Evolutionary conservation across 2,113 vertebrate genomes (phyloP), one percentile per base, ranked within the genome.

Genomic region (Oreocharis arfaki): DNA sequence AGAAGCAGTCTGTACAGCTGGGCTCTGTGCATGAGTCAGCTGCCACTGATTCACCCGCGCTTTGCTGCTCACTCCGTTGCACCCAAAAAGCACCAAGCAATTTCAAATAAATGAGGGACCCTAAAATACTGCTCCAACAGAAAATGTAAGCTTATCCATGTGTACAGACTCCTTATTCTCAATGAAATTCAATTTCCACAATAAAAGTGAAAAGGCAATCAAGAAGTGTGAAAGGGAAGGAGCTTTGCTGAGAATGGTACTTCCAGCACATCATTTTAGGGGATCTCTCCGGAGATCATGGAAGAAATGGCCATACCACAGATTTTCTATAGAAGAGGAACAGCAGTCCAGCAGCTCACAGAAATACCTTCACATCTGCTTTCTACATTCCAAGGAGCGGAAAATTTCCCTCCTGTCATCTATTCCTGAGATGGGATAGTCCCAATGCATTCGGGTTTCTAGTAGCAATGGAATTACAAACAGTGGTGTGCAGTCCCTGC

Each of bases 331-430:
- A 53, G 75, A 46, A 88, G 37, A n/a, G 2, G 39, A 85, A 35
- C 0, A 0, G 49, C 90, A 79, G 28, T 5, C 47, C 70, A 60
- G 70, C 57, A 52, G 26, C 78, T 76, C 70, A 37, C 3, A 12
- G 50, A 85, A 90, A 73, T 11, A 68, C 18, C 64, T 77, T 65
- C 88, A 92, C 88, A 92, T 88, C 92, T 94, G 96, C 79, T 94
- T 93, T 90, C 59, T 61, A 11, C 85, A 88, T 95, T 90, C 68
- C 88, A 88, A 61, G 55, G 55, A 33, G 59, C 92, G 92, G 88
- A 94, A 96, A 94, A 84, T 55, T 78, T 69, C 59, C 35, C 68
- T 85, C 22, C 78, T 71, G 46, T 44, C 65, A 71, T 26, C 70
- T 53, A 0, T 44, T 67, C 82, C 75, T 14, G 95, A 80, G 90